Base-by-base conservation (phyloP, 2,797 vertebrate species). In the Trematomus bernacchii region DNA sequence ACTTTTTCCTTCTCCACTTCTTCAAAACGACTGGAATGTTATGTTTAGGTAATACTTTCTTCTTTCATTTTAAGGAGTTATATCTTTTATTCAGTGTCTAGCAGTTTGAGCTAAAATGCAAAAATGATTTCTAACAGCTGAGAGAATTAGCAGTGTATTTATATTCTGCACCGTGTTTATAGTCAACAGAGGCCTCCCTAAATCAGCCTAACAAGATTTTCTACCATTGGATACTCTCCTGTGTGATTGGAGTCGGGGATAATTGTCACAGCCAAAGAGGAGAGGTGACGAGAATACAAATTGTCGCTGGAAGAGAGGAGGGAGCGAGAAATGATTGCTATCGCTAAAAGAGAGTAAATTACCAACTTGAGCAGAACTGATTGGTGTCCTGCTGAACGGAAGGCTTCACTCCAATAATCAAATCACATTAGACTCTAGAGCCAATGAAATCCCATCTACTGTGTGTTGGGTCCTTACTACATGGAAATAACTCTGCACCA, bases 291-390 rank as follows among this genome's bases (percentile, higher is more conserved):
- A 68, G 85, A 90, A 86, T 83, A 85, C 78, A 85, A 85, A 89
- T 80, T 33, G 76, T 78, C 1, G 13, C 71, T 44, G 30, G 67
- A 62, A 60, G 80, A 79, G 77, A 67, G 69, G 58, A 71, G 59
- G 48, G 50, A 80, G 73, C 0, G 3, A 68, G 74, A 61, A 76
- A 78, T 83, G 76, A 90, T 86, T 91, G 85, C 77, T 67, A 64
- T 87, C 74, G n/a, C 80, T 83, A 82, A 87, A 82, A 85, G 77
- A 79, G 70, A 73, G 80, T 74, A 84, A 91, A 90, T 88, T 83
- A 87, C 70, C 88, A 78, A 87, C 80, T 87, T 76, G 76, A 85
- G 82, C 85, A 76, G 85, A 90, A 83, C 84, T 87, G 89, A 92
- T 89, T 91, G 82, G 84, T 83, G 71, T 88, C 77, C 75, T 76